These are phyloP conservation scores for Thymelicus sylvestris DNA, from an alignment of 2,888 invertebrate genomes.

Conservation along the genomic window DNA sequence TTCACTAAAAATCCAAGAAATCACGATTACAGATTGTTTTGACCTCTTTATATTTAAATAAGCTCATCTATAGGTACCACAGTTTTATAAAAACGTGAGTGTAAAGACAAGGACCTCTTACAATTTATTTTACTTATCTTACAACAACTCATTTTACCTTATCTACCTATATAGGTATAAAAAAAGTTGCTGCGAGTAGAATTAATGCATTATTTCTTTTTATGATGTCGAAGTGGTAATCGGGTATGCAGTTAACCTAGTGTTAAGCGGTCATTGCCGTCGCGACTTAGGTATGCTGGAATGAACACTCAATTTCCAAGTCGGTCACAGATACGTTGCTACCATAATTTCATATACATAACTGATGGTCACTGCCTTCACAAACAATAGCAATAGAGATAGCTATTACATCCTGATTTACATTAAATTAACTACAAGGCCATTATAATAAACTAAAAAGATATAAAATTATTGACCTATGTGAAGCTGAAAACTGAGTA, in stretches of 20 bases:
- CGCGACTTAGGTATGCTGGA: background rate
- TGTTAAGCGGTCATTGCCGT: background rate
- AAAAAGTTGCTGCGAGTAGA: background rate
- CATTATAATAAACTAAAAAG: no score
- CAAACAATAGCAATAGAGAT: no score
- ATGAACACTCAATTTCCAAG: background rate
- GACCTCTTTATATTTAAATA: no score
- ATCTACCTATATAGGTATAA: background rate
- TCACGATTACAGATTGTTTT: no score
- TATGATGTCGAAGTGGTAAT: background rate
- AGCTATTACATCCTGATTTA: no score
- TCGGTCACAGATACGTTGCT: conserved; percentile 1
- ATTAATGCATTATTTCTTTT: background rate
- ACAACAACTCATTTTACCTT: background rate
- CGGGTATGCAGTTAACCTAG: background rate
- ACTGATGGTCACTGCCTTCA: no score
- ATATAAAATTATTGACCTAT: no score
- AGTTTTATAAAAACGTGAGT: background rate
- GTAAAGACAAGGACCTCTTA: background rate
- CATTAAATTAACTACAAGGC: no score
- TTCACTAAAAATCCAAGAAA: no score
- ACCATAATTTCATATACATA: background rate
- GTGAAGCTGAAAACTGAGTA: no score
- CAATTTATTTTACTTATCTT: background rate
- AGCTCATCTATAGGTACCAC: no score